Evolutionary conservation across 2,888 invertebrate genomes (phyloP).

Genomic region (Harmothoe impar): DNA sequence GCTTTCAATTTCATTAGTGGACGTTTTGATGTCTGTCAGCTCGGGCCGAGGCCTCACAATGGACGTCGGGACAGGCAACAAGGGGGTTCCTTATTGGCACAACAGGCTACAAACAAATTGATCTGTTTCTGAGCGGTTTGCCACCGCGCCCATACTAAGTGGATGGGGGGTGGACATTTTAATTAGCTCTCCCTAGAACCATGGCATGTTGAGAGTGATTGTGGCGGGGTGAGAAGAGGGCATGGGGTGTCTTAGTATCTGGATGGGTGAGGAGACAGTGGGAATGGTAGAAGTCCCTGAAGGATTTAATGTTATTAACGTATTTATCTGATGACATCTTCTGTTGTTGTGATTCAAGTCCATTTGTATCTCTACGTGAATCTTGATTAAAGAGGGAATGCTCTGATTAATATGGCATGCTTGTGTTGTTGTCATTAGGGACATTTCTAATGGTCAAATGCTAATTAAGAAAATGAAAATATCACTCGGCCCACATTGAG

Average conservation of each 20-base stretch:
- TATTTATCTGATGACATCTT: conserved; percentile 15
- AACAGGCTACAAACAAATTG: conserved; percentile 28
- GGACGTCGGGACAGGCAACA: background rate
- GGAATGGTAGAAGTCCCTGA: background rate
- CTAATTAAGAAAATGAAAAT: background rate
- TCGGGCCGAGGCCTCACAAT: background rate
- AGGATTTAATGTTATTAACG: background rate
- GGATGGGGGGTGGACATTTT: conserved; percentile 5
- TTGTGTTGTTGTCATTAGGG: background rate
- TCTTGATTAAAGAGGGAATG: background rate
- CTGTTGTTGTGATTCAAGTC: background rate
- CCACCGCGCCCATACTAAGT: background rate
- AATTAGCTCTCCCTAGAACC: conserved; percentile 1
- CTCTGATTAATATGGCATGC: background rate
- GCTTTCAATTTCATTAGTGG: conserved; percentile 14
- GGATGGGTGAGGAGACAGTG: background rate
- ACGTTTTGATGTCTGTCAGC: background rate
- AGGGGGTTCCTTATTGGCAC: background rate
- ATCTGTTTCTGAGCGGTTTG: conserved; percentile 6
- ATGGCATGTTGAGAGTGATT: background rate
- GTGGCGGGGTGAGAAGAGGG: background rate
- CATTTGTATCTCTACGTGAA: background rate
- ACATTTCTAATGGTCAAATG: background rate
- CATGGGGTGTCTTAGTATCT: background rate
- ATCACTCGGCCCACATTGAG: background rate